Evolutionary conservation across 2,797 vertebrate species (phyloP).

Genomic region (Sebastes cheni): DNA sequence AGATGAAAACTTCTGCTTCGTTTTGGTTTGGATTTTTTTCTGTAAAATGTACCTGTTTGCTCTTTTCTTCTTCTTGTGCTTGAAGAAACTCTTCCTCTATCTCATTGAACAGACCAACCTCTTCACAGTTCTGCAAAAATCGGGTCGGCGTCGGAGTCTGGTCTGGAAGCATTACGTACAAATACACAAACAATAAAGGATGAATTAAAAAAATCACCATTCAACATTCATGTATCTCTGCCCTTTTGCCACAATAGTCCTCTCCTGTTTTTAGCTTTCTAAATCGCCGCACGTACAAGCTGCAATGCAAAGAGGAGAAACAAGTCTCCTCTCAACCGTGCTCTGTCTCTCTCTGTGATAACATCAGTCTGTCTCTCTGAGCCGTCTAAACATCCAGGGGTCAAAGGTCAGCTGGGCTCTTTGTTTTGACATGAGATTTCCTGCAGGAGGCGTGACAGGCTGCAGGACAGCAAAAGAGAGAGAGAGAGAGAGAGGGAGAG

Average conservation of each 20-base stretch:
- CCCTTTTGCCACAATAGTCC: neutral
- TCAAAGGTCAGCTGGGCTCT: conserved; percentile 64
- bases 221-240: neutral
- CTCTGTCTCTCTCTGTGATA: conserved; percentile 54
- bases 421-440: conserved; percentile 79
- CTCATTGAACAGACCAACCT: conserved; percentile 96
- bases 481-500: neutral
- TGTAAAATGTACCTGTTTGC: conserved; percentile 83
- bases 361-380: conserved; percentile 67
- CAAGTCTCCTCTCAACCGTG: conserved; percentile 21
- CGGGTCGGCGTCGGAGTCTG: conserved; percentile 96
- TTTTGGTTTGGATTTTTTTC: neutral
- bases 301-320: conserved; percentile 12
- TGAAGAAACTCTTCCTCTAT: conserved; percentile 96
- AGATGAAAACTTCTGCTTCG: too few relatives aligned
- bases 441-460: conserved; percentile 68
- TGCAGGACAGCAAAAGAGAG: conserved; percentile 25
- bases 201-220: neutral
- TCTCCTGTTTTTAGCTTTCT: conserved; percentile 3
- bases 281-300: conserved; percentile 5
- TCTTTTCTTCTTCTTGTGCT: conserved; percentile 91
- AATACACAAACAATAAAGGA: neutral
- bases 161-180: conserved; percentile 79
- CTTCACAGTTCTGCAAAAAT: conserved; percentile 97
- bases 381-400: conserved; percentile 68